Percentiles rank a stretch among this genome's conserved stretches.
Conservation (phyloP, 2,888 invertebrate genomes). For the Synergus itoensis region DNA sequence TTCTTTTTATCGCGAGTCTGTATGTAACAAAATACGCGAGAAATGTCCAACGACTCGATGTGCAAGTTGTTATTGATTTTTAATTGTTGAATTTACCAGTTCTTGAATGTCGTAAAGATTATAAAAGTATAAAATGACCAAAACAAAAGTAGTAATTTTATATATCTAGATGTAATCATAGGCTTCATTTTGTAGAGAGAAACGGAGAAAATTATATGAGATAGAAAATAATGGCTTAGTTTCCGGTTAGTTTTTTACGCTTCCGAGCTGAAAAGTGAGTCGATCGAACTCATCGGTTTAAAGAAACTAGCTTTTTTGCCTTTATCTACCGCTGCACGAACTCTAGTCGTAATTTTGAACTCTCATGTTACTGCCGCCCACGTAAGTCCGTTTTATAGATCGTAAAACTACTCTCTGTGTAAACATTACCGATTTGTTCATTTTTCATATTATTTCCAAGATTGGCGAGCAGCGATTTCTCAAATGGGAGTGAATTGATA, state of each 20-base stretch:
- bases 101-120: constrained; percentile 4
- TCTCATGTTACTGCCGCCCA: neutral
- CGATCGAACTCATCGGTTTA: constrained; percentile 1
- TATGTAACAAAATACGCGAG: constrained; percentile 16
- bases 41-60: constrained; percentile 17
- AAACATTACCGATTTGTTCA: neutral
- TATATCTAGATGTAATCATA: neutral
- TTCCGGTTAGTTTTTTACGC: neutral
- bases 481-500: neutral
- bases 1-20: constrained; percentile 10
- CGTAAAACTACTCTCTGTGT: neutral
- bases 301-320: constrained; percentile 7
- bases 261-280: neutral
- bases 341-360: neutral
- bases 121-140: constrained; percentile 16
- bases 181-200: neutral
- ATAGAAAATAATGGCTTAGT: neutral
- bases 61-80: constrained; percentile 20
- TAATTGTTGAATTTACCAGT: constrained; percentile 8
- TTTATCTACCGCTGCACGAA: neutral
- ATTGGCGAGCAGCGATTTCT: neutral
- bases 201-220: neutral
- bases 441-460: constrained; percentile 3
- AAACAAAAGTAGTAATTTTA: neutral
- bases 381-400: neutral